Evolutionary conservation across 2,113 vertebrate genomes (phyloP).

Genomic region (Poecile atricapillus): DNA sequence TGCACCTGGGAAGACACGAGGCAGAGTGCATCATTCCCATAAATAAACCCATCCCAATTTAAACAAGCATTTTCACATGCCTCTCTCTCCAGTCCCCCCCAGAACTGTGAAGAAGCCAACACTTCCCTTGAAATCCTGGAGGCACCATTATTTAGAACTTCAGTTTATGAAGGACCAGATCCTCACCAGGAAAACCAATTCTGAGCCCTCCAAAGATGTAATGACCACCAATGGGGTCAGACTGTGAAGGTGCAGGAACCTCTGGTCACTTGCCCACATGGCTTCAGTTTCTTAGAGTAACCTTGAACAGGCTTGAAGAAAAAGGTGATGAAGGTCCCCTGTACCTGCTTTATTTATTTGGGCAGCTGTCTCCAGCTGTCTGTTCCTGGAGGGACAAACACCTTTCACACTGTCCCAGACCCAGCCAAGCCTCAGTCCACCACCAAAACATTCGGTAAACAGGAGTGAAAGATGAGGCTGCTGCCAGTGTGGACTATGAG

Average conservation of each 20-base stretch:
- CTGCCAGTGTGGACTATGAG: neutral
- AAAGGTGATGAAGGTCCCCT: neutral
- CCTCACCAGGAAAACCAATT: neutral
- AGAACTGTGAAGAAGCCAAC: neutral
- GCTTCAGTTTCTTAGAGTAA: neutral
- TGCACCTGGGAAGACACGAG: neutral
- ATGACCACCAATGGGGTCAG: accelerated
- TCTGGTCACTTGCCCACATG: neutral
- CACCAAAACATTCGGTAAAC: neutral
- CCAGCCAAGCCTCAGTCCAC: neutral
- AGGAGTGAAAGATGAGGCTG: neutral
- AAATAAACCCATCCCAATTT: neutral
- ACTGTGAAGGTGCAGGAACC: neutral
- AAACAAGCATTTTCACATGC: neutral
- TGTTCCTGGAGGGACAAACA: neutral
- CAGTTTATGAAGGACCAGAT: neutral
- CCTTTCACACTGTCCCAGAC: neutral
- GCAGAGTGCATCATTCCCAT: neutral
- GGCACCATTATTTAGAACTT: neutral
- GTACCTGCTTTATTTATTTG: neutral
- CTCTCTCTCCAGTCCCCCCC: neutral
- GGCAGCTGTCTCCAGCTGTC: neutral
- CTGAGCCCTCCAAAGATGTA: neutral
- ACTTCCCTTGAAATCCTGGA: neutral
- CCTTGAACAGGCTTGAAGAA: neutral